Percentiles rank a stretch among this genome's conserved stretches.
phyloP scores from a whole-genome alignment of 2,888 invertebrate genomes.

The Apotomis betuletana region DNA sequence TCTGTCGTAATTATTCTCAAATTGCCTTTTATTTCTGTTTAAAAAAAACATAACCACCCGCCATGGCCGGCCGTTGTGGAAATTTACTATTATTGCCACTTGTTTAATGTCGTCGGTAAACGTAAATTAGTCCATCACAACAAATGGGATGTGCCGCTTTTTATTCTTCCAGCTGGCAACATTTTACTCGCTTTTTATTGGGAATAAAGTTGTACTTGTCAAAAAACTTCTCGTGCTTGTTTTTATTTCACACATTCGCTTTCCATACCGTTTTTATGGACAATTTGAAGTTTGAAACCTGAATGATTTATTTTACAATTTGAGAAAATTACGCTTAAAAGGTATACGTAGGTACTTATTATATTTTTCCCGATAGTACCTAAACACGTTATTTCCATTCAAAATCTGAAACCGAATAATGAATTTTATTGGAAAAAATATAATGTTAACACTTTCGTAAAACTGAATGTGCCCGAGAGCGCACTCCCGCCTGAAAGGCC shows the following conservation, averaged over 20 bases:
- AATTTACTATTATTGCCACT: constrained; percentile 54
- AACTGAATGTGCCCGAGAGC: too few relatives aligned
- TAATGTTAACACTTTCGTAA: too few relatives aligned
- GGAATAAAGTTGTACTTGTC: constrained; percentile 11
- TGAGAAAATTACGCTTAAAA: too few relatives aligned
- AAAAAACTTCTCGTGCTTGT: neutral
- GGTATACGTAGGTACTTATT: too few relatives aligned
- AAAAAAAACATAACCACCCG: constrained; percentile 29
- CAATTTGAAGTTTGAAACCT: too few relatives aligned
- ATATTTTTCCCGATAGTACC: too few relatives aligned
- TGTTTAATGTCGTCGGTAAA: constrained; percentile 51
- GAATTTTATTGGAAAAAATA: too few relatives aligned
- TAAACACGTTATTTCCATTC: too few relatives aligned
- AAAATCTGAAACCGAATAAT: too few relatives aligned
- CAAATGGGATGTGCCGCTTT: constrained; percentile 28
- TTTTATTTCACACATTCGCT: neutral
- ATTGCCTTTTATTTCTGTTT: constrained; percentile 34
- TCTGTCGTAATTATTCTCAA: constrained; percentile 32
- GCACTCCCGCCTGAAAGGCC: too few relatives aligned
- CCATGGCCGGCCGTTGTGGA: constrained; percentile 40
- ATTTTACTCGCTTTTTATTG: constrained; percentile 28
- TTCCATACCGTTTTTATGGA: neutral
- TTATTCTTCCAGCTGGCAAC: constrained; percentile 33
- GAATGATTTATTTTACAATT: too few relatives aligned
- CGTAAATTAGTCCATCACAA: constrained; percentile 44